These are phyloP conservation scores for Orthonychiurus folsomi DNA, from an alignment of 2,888 invertebrate genomes.

Conservation along the genomic window DNA sequence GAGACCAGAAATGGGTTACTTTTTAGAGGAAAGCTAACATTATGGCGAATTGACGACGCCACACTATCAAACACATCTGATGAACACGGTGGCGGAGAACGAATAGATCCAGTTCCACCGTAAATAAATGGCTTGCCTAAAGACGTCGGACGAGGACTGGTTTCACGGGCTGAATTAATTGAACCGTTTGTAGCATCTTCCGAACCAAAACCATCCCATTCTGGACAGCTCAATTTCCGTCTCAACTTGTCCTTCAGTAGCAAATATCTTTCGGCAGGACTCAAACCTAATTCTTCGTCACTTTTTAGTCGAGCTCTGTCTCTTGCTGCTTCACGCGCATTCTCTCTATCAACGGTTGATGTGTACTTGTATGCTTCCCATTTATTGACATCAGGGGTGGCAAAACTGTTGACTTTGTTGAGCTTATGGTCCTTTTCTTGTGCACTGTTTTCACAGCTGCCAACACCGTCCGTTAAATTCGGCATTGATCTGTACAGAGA, in stretches of 20 bases:
- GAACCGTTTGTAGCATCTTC: neutral
- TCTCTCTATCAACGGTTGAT: slow-evolving; percentile 46
- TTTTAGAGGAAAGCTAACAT: slow-evolving; percentile 29
- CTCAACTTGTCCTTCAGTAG: slow-evolving; percentile 41
- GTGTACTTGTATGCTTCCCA: slow-evolving; percentile 39
- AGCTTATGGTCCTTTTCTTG: slow-evolving; percentile 7
- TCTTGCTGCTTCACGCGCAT: slow-evolving; percentile 54
- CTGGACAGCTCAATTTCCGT: slow-evolving; percentile 42
- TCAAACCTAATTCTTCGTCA: slow-evolving; percentile 59
- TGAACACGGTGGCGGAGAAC: too few relatives aligned
- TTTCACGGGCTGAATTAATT: neutral
- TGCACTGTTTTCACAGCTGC: slow-evolving; percentile 14
- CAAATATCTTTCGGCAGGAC: slow-evolving; percentile 38
- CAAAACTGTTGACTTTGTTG: slow-evolving; percentile 16
- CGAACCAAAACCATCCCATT: slow-evolving; percentile 50
- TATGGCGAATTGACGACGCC: slow-evolving; percentile 24
- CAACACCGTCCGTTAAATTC: slow-evolving; percentile 19
- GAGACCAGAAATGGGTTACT: slow-evolving; percentile 27
- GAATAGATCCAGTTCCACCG: neutral
- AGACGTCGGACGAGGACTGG: neutral
- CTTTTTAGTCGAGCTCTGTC: slow-evolving; percentile 59
- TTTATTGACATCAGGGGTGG: slow-evolving; percentile 20
- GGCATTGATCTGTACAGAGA: slow-evolving; percentile 38
- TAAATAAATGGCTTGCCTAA: too few relatives aligned
- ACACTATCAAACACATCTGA: neutral